Conservation (phyloP, 1,140 invertebrate genomes). For the Papilio helenus region DNA sequence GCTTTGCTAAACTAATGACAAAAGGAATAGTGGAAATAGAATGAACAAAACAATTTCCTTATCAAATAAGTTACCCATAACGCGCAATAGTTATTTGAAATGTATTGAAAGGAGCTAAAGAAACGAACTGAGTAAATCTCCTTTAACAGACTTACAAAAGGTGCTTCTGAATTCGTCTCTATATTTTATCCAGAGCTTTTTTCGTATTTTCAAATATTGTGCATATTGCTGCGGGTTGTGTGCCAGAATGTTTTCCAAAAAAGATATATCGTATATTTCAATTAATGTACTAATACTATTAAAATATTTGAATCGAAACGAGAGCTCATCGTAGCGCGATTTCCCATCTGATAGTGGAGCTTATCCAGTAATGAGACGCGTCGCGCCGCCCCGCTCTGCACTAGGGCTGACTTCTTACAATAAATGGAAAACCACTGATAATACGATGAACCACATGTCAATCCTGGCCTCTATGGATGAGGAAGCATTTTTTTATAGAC, state of each 20-base stretch:
- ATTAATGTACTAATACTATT: neutral
- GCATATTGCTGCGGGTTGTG: neutral
- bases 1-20: neutral
- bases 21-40: constrained; percentile 9
- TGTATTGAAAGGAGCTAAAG: neutral
- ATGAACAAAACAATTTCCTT: constrained; percentile 9
- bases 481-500: neutral
- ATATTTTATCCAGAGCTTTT: neutral
- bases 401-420: neutral
- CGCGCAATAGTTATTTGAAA: neutral
- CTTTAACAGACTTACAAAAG: neutral
- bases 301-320: neutral
- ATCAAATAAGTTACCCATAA: neutral
- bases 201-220: neutral
- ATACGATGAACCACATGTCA: neutral
- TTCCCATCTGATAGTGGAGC: constrained; percentile 9
- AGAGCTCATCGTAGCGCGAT: neutral
- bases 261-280: neutral
- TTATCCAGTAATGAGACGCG: constrained; percentile 3
- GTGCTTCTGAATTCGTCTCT: neutral
- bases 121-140: neutral
- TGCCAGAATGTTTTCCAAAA: neutral
- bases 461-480: neutral
- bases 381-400: neutral
- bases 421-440: neutral